Conservation (phyloP, 1,140 invertebrate genomes). For the Hestina assimilis region DNA sequence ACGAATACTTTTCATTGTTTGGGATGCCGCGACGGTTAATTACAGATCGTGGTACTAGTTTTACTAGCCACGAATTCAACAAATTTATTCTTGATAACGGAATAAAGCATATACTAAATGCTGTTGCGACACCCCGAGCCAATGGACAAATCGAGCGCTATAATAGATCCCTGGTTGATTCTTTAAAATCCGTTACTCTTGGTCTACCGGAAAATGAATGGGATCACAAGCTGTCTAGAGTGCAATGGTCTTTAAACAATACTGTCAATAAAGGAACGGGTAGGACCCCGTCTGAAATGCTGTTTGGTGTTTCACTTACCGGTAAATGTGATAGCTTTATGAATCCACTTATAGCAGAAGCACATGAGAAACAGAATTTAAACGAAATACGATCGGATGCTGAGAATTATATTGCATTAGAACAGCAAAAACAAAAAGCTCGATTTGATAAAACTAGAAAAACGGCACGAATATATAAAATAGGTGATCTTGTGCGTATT, state of each 20-base stretch:
- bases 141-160: slow-evolving; percentile 12
- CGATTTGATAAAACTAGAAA: too few relatives aligned
- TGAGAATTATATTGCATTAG: neutral
- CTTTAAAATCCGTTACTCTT: neutral
- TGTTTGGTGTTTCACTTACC: neutral
- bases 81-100: neutral
- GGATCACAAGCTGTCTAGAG: neutral
- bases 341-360: neutral
- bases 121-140: slow-evolving; percentile 2
- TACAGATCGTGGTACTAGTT: slow-evolving; percentile 5
- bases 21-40: neutral
- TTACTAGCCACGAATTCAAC: slow-evolving; percentile 1
- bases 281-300: neutral
- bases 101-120: slow-evolving; percentile 9
- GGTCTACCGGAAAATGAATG: neutral
- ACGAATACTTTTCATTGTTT: neutral
- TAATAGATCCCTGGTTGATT: neutral
- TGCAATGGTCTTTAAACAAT: neutral
- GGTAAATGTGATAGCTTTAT: neutral
- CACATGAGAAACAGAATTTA: neutral
- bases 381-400: neutral
- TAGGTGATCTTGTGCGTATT: neutral
- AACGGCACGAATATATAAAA: neutral
- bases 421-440: neutral
- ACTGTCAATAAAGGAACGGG: neutral